Percentiles rank a stretch among this genome's conserved stretches.
These are phyloP conservation scores for Megaceryle alcyon DNA, from an alignment of 2,797 vertebrate genomes.

Conservation along the genomic window DNA sequence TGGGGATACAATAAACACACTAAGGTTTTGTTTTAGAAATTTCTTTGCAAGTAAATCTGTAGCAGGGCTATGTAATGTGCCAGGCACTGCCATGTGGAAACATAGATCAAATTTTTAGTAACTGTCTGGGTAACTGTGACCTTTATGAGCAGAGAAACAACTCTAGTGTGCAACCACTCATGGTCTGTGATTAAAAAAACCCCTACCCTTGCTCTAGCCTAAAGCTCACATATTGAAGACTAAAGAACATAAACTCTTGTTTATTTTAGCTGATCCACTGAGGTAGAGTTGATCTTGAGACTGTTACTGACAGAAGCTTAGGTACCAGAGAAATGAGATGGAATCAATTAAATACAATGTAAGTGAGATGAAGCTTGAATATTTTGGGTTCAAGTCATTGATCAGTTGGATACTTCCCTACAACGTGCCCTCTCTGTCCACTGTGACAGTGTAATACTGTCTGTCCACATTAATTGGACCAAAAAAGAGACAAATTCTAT, in stretches of 20 bases:
- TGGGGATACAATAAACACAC: not conserved
- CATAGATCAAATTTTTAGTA: not conserved
- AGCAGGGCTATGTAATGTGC: not conserved
- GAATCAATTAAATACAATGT: not conserved
- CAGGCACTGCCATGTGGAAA: not conserved
- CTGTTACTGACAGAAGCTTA: not conserved
- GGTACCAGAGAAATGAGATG: not conserved
- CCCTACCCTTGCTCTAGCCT: not conserved
- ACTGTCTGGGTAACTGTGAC: not conserved
- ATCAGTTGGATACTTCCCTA: not conserved
- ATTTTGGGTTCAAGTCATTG: not conserved
- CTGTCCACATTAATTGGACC: not conserved
- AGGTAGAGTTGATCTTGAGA: not conserved
- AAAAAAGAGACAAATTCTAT: not conserved
- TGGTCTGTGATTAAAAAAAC: not conserved
- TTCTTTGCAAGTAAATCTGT: not conserved
- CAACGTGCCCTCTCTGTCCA: not conserved
- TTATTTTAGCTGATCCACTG: not conserved
- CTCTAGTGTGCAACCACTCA: not conserved
- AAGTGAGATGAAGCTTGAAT: not conserved
- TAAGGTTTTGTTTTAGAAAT: not conserved
- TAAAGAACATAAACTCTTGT: not conserved
- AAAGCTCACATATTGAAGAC: not conserved
- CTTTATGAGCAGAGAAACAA: not conserved
- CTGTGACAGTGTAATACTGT: fast-evolving